phyloP scores from a whole-genome alignment of 1,140 invertebrate species.

The Probaryconus sp. region DNA sequence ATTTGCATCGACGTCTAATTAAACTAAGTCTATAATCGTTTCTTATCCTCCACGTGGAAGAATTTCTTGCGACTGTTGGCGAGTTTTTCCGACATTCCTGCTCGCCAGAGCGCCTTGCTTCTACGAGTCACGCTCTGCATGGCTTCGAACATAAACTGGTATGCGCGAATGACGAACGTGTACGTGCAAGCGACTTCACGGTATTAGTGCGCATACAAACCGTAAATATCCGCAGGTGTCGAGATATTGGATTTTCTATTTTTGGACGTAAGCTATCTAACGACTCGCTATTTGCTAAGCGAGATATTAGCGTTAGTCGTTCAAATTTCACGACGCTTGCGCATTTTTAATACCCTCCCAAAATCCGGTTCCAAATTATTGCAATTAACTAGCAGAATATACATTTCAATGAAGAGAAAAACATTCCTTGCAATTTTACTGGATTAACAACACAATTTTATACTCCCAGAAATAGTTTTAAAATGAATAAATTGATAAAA shows the following conservation, averaged over 20 bases:
- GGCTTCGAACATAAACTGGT: conserved; percentile 57
- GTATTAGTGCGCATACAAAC: conserved; percentile 57
- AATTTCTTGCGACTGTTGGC: conserved; percentile 58
- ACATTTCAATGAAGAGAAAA: no score
- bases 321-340: conserved; percentile 22
- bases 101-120: conserved; percentile 60
- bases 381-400: no score
- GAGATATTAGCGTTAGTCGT: conserved; percentile 33
- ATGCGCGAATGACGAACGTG: conserved; percentile 52
- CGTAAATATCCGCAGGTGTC: conserved; percentile 66
- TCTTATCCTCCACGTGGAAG: conserved; percentile 58
- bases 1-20: conserved; percentile 59
- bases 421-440: no score
- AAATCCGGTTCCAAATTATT: no score
- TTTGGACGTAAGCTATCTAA: conserved; percentile 59
- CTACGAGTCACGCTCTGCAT: conserved; percentile 64
- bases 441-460: no score
- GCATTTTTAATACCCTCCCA: no score
- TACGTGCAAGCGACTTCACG: conserved; percentile 32
- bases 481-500: no score
- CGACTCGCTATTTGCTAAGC: conserved; percentile 43
- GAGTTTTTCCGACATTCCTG: conserved; percentile 61
- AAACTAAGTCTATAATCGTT: conserved; percentile 58
- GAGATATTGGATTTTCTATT: conserved; percentile 66
- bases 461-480: no score